Base-by-base conservation (phyloP, 2,888 invertebrate species). In the Alloscopus bannaensis region DNA sequence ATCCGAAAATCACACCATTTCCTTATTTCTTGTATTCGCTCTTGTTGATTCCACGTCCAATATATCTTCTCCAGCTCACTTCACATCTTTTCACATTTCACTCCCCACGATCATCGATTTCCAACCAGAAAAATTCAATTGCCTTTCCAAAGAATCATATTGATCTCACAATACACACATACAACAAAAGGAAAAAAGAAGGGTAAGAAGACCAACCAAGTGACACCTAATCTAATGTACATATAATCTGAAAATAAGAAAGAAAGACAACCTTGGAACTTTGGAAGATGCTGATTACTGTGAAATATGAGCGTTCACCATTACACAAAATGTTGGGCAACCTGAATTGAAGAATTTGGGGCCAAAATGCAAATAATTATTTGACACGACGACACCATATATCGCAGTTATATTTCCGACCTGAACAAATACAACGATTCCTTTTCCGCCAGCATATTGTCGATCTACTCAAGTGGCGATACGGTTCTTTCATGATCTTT, bases 131-230 rank as follows among this genome's bases (percentile, higher is more conserved):
- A 52, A 52, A 52, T 52, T 52, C 52, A 52, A 52, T 52, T 52
- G 52, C 22, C 4, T 6, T 52, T 16, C 24, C 52, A 52, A n/a
- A n/a, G n/a, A n/a, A n/a, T n/a, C n/a, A n/a, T n/a, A n/a, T n/a
- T n/a, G n/a, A n/a, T 42, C 65, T 65, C 65, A 26, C 4, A 31
- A 40, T 60, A n/a, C n/a, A n/a, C n/a, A n/a, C 40, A 60, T 60
- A n/a, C 6, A 13, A 24, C 55, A 13, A 26, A 55, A 8, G 55
- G 22, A 55, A 26, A 64, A 29, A 28, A 24, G 13, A n/a, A n/a
- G n/a, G n/a, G n/a, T n/a, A n/a, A 50, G 31, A 65, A 45, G 45
- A 18, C n/a, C 16, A 6, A 62, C 24, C 4, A 8, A 40, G 20
- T 60, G 40, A 60, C 29, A 20, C 31, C 16, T 31, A 45, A 16